Conservation (phyloP, 2,888 invertebrate species). For the Tryphoninae sp. region DNA sequence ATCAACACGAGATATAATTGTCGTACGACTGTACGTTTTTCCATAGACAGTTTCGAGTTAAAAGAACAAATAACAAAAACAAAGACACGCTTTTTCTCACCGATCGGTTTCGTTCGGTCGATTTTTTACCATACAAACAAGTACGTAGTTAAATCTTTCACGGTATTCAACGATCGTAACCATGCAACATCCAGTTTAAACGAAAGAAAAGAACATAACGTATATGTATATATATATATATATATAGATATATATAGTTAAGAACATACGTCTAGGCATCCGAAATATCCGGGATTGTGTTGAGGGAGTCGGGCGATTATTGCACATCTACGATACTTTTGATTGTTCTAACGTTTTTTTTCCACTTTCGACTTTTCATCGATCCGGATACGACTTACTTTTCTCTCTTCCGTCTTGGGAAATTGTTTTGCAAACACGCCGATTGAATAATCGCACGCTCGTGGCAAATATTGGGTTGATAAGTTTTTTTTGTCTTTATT, state of each 20-base stretch:
- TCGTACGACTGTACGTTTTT: conserved; percentile 5
- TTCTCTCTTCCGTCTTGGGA: conserved; percentile 41
- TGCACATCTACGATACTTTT: conserved; percentile 21
- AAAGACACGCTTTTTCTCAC: conserved; percentile 8
- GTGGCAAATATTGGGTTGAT: conserved; percentile 10
- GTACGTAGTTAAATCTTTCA: conserved; percentile 74
- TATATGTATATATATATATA: not conserved
- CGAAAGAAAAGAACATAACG: conserved; percentile 49
- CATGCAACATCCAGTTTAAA: conserved; percentile 77
- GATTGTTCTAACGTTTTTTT: conserved; percentile 6
- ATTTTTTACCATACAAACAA: conserved; percentile 75
- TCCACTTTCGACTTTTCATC: conserved; percentile 15
- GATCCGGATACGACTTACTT: conserved; percentile 48
- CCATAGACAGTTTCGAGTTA: conserved; percentile 3
- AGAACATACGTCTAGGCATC: conserved; percentile 18
- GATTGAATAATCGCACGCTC: conserved; percentile 7
- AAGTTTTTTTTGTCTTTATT: conserved; percentile 13
- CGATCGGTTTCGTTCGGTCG: not conserved
- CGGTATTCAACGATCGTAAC: conserved; percentile 65
- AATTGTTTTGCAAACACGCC: conserved; percentile 14
- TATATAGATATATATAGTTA: not conserved
- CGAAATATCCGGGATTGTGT: conserved; percentile 34
- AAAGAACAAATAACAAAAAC: not conserved
- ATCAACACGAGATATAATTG: conserved; percentile 27
- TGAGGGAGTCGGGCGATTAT: conserved; percentile 31